A percentile compares a stretch with the other conserved stretches of the same genome.
phyloP scores from a whole-genome alignment of 2,797 vertebrate species.

The Gymnopithys bicolor region DNA sequence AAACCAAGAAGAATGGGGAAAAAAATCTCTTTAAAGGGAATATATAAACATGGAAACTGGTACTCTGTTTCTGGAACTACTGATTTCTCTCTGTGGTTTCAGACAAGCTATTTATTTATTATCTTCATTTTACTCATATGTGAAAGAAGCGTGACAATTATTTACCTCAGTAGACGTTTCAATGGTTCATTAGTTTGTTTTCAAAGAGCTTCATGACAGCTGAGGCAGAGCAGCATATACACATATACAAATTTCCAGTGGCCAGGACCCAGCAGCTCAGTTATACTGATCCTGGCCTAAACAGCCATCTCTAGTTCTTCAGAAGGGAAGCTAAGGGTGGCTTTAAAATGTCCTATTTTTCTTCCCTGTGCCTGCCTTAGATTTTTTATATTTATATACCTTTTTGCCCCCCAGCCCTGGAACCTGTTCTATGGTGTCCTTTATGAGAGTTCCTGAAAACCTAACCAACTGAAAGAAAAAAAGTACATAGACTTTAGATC shows the following conservation, averaged over 20 bases:
- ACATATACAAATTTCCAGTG: neutral
- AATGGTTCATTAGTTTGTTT: conserved; percentile 9
- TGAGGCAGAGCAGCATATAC: neutral
- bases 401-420: rapidly evolving
- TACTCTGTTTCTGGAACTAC: neutral
- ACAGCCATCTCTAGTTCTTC: neutral
- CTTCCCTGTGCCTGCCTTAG: neutral
- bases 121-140: conserved; percentile 30
- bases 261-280: neutral
- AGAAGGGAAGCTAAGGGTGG: neutral
- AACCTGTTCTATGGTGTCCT: neutral
- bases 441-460: neutral
- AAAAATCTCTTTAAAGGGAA: neutral
- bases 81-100: neutral
- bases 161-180: conserved; percentile 9
- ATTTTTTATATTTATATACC: neutral
- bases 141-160: conserved; percentile 2
- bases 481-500: neutral
- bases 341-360: neutral
- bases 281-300: neutral
- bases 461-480: neutral
- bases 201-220: neutral
- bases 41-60: neutral
- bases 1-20: neutral
- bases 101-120: neutral